These are phyloP conservation scores for Crotalus viridis DNA, from an alignment of 2,113 vertebrate species.

Conservation along the genomic window DNA sequence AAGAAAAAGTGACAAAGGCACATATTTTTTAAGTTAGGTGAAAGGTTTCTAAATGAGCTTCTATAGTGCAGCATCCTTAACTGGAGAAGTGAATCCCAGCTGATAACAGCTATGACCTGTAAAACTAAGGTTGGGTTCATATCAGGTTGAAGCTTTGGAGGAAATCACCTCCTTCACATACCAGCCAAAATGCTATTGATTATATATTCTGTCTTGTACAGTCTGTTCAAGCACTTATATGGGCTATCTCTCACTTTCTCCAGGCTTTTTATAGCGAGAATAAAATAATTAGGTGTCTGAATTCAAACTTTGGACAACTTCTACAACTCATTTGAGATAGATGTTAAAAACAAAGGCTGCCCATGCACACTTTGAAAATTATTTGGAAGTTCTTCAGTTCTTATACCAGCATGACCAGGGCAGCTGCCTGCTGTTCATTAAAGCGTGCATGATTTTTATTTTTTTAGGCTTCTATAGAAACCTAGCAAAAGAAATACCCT, in stretches of 20 bases:
- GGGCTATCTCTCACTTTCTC: neutral
- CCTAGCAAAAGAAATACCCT: neutral
- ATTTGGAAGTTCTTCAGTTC: neutral
- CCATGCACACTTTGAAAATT: neutral
- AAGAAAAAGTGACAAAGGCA: neutral
- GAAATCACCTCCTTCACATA: neutral
- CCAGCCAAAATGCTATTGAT: neutral
- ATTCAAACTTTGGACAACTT: neutral
- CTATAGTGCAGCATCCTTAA: neutral
- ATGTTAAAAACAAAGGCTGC: neutral
- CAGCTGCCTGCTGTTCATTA: neutral
- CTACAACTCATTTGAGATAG: neutral
- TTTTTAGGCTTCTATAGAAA: neutral
- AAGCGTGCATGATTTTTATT: neutral
- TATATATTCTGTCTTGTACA: neutral
- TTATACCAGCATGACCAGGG: neutral
- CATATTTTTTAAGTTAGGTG: neutral
- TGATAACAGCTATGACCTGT: neutral
- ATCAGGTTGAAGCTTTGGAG: neutral
- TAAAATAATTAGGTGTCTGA: neutral
- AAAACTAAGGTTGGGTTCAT: neutral
- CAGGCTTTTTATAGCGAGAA: neutral
- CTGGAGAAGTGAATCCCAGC: neutral
- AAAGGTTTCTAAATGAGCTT: neutral
- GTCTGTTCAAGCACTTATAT: neutral